Percentiles rank a stretch among this genome's conserved stretches.
These are phyloP conservation scores for Pogonomyrmex barbatus DNA, from an alignment of 1,140 invertebrate genomes.

Conservation along the genomic window DNA sequence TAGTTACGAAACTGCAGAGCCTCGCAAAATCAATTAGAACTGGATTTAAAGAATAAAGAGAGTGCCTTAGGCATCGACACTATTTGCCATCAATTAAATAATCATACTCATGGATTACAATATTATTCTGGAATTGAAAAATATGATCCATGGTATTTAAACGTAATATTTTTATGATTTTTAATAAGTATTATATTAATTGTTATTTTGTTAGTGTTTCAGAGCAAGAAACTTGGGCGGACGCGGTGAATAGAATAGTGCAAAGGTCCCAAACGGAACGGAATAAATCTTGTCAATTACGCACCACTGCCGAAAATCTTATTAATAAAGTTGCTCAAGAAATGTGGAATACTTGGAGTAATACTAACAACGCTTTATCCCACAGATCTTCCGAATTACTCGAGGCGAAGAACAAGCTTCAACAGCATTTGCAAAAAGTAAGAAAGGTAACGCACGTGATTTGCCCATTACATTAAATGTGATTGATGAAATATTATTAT, in stretches of 20 bases:
- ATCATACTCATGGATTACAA: slow-evolving; percentile 93
- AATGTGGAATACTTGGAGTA: slow-evolving; percentile 97
- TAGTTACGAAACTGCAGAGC: slow-evolving; percentile 90
- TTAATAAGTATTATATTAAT: slow-evolving; percentile 10
- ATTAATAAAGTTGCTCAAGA: slow-evolving; percentile 93
- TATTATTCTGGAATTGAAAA: slow-evolving; percentile 97
- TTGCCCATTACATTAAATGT: background rate
- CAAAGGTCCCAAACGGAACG: slow-evolving; percentile 94
- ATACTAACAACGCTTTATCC: slow-evolving; percentile 93
- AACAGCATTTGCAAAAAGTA: slow-evolving; percentile 89
- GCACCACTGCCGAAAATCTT: slow-evolving; percentile 92
- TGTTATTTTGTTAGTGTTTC: slow-evolving; percentile 86
- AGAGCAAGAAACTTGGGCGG: slow-evolving; percentile 94
- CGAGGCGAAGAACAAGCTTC: slow-evolving; percentile 95
- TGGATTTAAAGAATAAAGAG: slow-evolving; percentile 95
- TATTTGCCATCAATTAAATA: slow-evolving; percentile 95
- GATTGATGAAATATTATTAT: slow-evolving; percentile 57
- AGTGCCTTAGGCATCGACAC: slow-evolving; percentile 95
- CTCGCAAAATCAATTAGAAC: slow-evolving; percentile 94
- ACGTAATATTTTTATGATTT: slow-evolving; percentile 19
- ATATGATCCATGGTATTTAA: slow-evolving; percentile 92
- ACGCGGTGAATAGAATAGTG: slow-evolving; percentile 93
- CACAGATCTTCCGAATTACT: slow-evolving; percentile 91
- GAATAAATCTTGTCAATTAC: slow-evolving; percentile 92
- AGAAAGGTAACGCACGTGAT: background rate